Base-by-base conservation (phyloP, 2,888 invertebrate species). In the Pollenia griseotomentosa region DNA sequence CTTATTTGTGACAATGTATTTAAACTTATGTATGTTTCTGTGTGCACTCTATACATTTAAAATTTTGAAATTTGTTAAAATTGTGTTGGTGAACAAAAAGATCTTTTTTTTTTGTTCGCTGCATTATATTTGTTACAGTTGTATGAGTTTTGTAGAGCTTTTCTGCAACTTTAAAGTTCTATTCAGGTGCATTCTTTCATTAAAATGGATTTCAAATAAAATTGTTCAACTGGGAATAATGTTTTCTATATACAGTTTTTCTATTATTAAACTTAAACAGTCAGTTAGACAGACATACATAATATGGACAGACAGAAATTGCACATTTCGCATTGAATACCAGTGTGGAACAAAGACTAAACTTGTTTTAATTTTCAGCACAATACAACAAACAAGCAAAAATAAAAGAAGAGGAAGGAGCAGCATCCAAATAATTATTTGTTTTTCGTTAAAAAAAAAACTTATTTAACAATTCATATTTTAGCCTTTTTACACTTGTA, bases 161-260 rank as follows among this genome's bases (percentile, higher is more conserved):
- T 84, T 63, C 4, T 57, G 53, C n/a, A 80, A 75, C 68, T 74
- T 80, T 80, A 53, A 79, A 84, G 68, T 84, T 79, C 23, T 74
- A 74, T 84, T 84, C 79, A 84, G 79, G 48, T 84, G 79, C 61
- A 75, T 53, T 80, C 84, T 61, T 84, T 74, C 79, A 84, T 74
- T 80, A 61, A 84, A 84, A 84, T 63, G 61, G 11, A 74, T 74
- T 80, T 74, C 61, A 79, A 74, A 80, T 63, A 55, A 80, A 84
- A 80, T 80, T 74, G 61, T 80, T 84, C 79, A 84, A 80, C 74
- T 84, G 74, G 61, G 66, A 84, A 74, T 80, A 74, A 74, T 74
- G 51, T 68, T 79, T 61, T n/a, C 33, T 65, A 74, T 78, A 57
- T 51, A 42, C 16, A 57, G 51, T 23, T 81, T 74, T 66, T 53